A percentile compares a stretch with the other conserved stretches of the same genome.
Evolutionary conservation across 2,888 invertebrate species (phyloP).

Genomic region (Synanthedon andrenaeformis): DNA sequence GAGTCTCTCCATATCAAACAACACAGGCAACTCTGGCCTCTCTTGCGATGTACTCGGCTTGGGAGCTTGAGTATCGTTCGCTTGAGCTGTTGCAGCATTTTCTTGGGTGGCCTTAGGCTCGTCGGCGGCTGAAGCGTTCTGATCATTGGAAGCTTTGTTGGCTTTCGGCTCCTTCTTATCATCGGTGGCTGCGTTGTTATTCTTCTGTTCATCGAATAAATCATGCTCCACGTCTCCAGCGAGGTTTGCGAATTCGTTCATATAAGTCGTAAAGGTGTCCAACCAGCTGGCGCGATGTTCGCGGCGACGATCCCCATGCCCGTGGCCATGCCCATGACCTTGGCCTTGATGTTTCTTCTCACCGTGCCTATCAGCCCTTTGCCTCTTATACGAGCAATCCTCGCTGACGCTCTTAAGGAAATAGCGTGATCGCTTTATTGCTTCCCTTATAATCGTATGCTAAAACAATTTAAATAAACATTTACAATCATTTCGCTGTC

Average conservation of each 20-base stretch:
- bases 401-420: slow-evolving; percentile 35
- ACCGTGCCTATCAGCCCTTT: slow-evolving; percentile 25
- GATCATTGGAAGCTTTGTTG: slow-evolving; percentile 6
- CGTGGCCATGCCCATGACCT: slow-evolving; percentile 8
- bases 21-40: slow-evolving; percentile 8
- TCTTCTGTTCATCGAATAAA: slow-evolving; percentile 10
- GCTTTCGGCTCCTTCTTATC: slow-evolving; percentile 3
- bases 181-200: slow-evolving; percentile 8
- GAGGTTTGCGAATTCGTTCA: slow-evolving; percentile 67
- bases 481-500: background rate
- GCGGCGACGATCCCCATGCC: slow-evolving; percentile 22
- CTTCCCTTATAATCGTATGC: slow-evolving; percentile 40
- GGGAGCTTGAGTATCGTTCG: slow-evolving; percentile 5
- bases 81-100: background rate
- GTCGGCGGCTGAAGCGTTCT: background rate
- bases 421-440: slow-evolving; percentile 47
- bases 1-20: slow-evolving; percentile 6
- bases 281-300: slow-evolving; percentile 48
- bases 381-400: slow-evolving; percentile 31
- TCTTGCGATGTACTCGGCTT: slow-evolving; percentile 1
- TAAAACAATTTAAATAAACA: slow-evolving; percentile 9
- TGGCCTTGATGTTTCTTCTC: slow-evolving; percentile 24
- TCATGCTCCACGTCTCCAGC: slow-evolving; percentile 45
- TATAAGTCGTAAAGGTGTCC: slow-evolving; percentile 54
- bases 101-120: background rate